These are phyloP conservation scores for Romanomermis culicivorax DNA, from an alignment of 2,888 invertebrate species.

Conservation along the genomic window DNA sequence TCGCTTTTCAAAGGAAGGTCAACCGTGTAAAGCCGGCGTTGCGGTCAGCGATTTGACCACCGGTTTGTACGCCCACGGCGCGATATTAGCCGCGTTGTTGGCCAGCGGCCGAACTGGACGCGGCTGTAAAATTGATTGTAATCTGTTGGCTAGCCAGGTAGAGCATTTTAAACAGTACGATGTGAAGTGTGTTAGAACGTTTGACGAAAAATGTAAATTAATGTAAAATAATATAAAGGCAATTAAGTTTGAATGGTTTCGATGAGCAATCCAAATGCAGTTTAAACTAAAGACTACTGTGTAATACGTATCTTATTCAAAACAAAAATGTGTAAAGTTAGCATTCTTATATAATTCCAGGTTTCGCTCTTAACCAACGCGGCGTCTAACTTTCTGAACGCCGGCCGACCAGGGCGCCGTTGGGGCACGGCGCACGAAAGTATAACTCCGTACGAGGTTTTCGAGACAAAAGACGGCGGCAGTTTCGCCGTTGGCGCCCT, in stretches of 20 bases:
- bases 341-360: constrained; percentile 17
- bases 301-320: too few species aligned
- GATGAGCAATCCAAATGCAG: too few species aligned
- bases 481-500: constrained; percentile 68
- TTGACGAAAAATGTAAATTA: too few species aligned
- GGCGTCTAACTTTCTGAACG: constrained; percentile 69
- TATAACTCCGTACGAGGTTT: constrained; percentile 72
- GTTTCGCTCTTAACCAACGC: constrained; percentile 65
- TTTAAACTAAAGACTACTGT: too few species aligned
- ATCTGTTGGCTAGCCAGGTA: constrained; percentile 70
- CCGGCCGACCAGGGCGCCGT: constrained; percentile 49
- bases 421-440: constrained; percentile 86
- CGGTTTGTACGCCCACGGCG: constrained; percentile 78
- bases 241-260: not conserved
- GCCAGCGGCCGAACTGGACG: constrained; percentile 50
- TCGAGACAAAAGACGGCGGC: constrained; percentile 51
- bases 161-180: too few species aligned
- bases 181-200: too few species aligned
- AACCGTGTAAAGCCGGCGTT: constrained; percentile 72
- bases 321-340: too few species aligned
- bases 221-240: too few species aligned
- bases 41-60: constrained; percentile 79
- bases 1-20: too few species aligned
- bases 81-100: constrained; percentile 69
- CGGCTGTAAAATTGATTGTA: constrained; percentile 80